Base-by-base conservation (phyloP, 2,888 invertebrate genomes). In the Drosophila formosana region DNA sequence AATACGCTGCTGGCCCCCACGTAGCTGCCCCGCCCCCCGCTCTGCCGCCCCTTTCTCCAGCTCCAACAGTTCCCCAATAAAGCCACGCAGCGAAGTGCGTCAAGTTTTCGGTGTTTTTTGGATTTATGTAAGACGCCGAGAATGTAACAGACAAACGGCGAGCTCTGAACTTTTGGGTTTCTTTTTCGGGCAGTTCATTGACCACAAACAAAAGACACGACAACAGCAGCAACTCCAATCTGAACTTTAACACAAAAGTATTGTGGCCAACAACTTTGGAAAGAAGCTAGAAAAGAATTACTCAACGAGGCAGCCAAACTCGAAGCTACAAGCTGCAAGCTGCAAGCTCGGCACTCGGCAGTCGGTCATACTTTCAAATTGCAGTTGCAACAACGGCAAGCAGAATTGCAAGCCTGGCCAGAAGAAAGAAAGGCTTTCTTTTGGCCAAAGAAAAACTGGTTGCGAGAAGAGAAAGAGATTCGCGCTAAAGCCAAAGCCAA, bases 341-440 rank as follows among this genome's bases (percentile, higher is more conserved):
- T 18, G 18, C 32, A 2, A 8, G 13, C 39, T 9, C 30, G 18
- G 18, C 53, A 55, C 57, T 41, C 57, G 46, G 56, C 82, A 83
- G 66, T 83, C 83, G 83, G 83, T 83, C 83, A 88, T 85, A 85
- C 85, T 85, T 85, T 85, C 85, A 88, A 85, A 85, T 85, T 87
- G 85, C 85, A 82, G 72, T 75, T 62, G 73, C 62, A 23, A 39
- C 11, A 25, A 28, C 46, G 3, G 46, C 39, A 13, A 13, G 39
- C 39, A 39, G 65, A 60, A 51, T 52, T 67, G 64, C 68, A 64
- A 50, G 62, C 65, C 32, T 63, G 60, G 75, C 66, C 66, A 69
- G 69, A 84, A 90, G 69, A 85, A 90, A 91, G 90, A 91, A 91
- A 91, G 90, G 84, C 90, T 91, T 91, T 91, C 90, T 90, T 89